These are phyloP conservation scores for Leptodactylus fuscus DNA, from an alignment of 2,113 vertebrate species.

Conservation along the genomic window DNA sequence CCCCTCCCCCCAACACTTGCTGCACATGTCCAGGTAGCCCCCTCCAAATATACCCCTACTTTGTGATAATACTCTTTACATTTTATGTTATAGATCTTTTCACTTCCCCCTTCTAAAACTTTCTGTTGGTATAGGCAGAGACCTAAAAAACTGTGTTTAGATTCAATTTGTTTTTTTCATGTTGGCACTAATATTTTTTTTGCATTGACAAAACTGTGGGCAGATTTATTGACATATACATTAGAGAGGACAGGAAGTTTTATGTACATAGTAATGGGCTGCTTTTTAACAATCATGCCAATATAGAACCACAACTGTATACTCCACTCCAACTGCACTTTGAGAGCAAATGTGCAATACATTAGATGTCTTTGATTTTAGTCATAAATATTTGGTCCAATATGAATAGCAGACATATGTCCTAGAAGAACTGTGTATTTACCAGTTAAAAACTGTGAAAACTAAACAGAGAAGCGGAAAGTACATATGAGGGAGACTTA, in stretches of 20 bases:
- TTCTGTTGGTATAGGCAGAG: too few species aligned
- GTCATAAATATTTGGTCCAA: too few species aligned
- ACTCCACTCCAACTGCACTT: not conserved
- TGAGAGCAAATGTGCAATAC: too few species aligned
- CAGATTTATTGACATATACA: not conserved
- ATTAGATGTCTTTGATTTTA: too few species aligned
- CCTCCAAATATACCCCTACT: too few species aligned
- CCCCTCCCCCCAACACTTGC: too few species aligned
- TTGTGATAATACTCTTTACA: too few species aligned
- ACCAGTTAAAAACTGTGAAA: not conserved
- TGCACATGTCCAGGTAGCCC: too few species aligned
- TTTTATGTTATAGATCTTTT: too few species aligned
- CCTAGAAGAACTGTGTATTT: not conserved
- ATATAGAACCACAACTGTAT: too few species aligned
- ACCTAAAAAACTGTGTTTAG: too few species aligned
- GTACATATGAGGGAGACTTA: not conserved
- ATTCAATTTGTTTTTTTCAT: not conserved
- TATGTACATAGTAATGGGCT: not conserved
- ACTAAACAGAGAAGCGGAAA: constrained; percentile 52
- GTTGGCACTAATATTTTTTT: not conserved
- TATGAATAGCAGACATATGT: not conserved
- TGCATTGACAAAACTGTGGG: not conserved
- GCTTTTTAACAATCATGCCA: not conserved
- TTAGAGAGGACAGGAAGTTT: not conserved
- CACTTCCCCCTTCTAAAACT: too few species aligned